A percentile compares a stretch with the other conserved stretches of the same genome.
Evolutionary conservation across 2,113 vertebrate species (phyloP).

Genomic region (Amphiprion percula): DNA sequence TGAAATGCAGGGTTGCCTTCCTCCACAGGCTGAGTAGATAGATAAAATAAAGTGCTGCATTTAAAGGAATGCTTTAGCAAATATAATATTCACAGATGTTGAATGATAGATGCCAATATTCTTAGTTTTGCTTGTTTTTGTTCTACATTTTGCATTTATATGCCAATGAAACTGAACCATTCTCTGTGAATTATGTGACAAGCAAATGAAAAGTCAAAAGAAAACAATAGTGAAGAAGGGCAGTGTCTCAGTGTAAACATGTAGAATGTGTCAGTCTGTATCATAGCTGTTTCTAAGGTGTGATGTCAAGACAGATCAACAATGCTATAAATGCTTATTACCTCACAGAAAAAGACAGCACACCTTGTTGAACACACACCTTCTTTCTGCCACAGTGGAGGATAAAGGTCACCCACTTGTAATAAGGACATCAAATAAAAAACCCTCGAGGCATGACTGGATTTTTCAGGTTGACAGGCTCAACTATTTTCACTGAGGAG

Average conservation of each 20-base stretch:
- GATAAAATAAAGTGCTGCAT: no score
- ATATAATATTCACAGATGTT: not conserved
- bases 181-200: not conserved
- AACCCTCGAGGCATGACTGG: not conserved
- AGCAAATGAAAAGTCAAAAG: not conserved
- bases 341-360: not conserved
- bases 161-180: not conserved
- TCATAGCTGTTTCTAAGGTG: not conserved
- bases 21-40: not conserved
- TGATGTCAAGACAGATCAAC: not conserved
- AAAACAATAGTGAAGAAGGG: not conserved
- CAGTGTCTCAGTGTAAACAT: not conserved
- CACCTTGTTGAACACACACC: constrained; percentile 3
- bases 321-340: constrained; percentile 7
- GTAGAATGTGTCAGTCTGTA: not conserved
- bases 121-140: no score
- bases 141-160: not conserved
- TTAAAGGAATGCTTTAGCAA: not conserved
- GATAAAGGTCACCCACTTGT: not conserved
- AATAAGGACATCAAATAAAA: constrained; percentile 28
- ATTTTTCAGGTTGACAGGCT: not conserved
- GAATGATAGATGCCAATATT: not conserved
- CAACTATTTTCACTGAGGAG: not conserved
- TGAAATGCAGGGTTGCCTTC: not conserved
- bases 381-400: not conserved